A percentile compares a stretch with the other conserved stretches of the same genome.
Conservation (phyloP, 1,140 invertebrate species). For the Hycleus cichorii region DNA sequence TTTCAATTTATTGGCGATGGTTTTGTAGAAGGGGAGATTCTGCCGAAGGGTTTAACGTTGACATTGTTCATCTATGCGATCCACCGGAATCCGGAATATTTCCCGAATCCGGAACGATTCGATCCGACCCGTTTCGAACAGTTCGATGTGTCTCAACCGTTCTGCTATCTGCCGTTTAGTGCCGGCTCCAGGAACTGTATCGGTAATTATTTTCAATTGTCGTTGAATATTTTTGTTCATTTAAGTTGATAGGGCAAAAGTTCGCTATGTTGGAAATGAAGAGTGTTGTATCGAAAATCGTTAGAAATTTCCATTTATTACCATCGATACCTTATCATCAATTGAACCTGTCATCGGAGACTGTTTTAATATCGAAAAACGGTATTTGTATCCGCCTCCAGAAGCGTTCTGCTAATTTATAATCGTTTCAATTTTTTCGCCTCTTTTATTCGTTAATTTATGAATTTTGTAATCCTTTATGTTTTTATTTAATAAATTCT, state of each 20-base stretch:
- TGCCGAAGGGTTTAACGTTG: constrained; percentile 46
- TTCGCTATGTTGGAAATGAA: constrained; percentile 73
- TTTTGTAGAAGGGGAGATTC: constrained; percentile 39
- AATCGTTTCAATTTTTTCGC: neutral
- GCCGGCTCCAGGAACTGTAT: constrained; percentile 65
- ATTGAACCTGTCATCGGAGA: constrained; percentile 32
- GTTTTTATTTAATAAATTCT: neutral
- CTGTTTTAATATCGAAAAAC: constrained; percentile 40
- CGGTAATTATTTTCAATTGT: constrained; percentile 38
- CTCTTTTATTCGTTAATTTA: too few relatives aligned
- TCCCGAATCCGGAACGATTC: constrained; percentile 63
- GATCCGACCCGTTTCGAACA: constrained; percentile 68
- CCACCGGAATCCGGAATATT: constrained; percentile 59
- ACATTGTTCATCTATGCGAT: constrained; percentile 48
- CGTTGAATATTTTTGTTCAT: neutral
- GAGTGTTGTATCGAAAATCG: constrained; percentile 54
- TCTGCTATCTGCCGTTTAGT: constrained; percentile 54
- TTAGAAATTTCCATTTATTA: constrained; percentile 53
- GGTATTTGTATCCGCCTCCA: constrained; percentile 26
- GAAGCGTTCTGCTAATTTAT: neutral
- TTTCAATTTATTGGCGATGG: neutral
- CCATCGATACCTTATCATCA: constrained; percentile 27
- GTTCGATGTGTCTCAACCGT: constrained; percentile 47
- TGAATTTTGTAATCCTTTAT: too few relatives aligned
- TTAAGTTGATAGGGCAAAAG: constrained; percentile 52